Percentiles rank a stretch among this genome's conserved stretches.
phyloP scores from a whole-genome alignment of 2,113 vertebrate genomes.

The Terrapene triunguis region DNA sequence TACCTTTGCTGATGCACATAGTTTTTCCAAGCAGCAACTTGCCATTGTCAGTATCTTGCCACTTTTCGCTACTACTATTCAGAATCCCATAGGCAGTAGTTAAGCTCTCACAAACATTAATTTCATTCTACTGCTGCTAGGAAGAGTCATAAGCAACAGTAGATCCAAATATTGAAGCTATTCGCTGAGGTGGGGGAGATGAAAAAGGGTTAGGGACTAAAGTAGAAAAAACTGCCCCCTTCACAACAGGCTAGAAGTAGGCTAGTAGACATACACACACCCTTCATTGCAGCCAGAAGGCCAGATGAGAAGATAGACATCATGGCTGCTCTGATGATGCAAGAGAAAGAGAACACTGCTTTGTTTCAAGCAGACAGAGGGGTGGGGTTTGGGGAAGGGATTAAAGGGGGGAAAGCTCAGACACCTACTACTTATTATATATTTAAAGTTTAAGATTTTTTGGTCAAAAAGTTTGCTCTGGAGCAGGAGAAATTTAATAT shows the following conservation, averaged over 20 bases:
- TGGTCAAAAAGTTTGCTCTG: not conserved
- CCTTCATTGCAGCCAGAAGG: not conserved
- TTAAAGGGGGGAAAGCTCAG: not conserved
- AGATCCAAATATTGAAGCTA: not conserved
- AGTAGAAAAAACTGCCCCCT: not conserved
- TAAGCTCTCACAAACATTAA: not conserved
- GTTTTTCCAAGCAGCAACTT: not conserved
- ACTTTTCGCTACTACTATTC: not conserved
- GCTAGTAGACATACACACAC: not conserved
- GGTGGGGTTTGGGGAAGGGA: too few relatives aligned
- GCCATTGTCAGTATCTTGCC: fast-evolving
- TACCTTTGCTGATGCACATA: not conserved
- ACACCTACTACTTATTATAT: not conserved
- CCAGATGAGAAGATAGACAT: not conserved
- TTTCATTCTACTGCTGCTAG: not conserved
- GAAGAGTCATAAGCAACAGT: not conserved
- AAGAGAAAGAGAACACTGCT: not conserved
- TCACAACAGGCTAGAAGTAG: not conserved
- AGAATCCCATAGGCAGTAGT: not conserved
- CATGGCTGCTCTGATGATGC: too few relatives aligned
- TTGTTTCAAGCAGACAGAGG: not conserved
- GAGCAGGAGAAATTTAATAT: not conserved
- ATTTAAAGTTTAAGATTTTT: not conserved
- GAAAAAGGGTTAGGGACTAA: not conserved
- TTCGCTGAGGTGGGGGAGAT: not conserved